These are phyloP conservation scores for Nesoenas mayeri DNA, from an alignment of 2,113 vertebrate genomes.

Conservation along the genomic window DNA sequence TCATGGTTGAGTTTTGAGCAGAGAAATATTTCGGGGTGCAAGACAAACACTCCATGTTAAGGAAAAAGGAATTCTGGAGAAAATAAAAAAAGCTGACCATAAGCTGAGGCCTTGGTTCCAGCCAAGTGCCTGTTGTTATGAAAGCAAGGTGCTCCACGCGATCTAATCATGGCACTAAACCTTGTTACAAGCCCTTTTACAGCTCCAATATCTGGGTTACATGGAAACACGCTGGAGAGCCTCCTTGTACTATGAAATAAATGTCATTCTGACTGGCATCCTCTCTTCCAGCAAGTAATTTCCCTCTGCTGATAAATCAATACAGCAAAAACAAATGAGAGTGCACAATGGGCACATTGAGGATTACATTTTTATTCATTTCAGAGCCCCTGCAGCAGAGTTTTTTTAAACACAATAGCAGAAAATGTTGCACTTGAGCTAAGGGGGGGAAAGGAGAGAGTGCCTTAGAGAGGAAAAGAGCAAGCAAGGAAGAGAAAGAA, in stretches of 20 bases:
- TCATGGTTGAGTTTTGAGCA: conserved; percentile 34
- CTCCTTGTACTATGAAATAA: conserved; percentile 81
- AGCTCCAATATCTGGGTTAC: conserved; percentile 82
- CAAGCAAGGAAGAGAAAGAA: background rate
- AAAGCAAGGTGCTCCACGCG: conserved; percentile 78
- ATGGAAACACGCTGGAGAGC: conserved; percentile 80
- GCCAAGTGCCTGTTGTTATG: conserved; percentile 76
- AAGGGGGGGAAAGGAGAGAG: background rate
- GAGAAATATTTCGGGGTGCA: conserved; percentile 30
- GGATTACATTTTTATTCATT: conserved; percentile 82
- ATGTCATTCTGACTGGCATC: conserved; percentile 84
- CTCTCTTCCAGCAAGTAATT: conserved; percentile 80
- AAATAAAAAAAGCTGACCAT: conserved; percentile 54
- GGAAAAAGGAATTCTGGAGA: background rate
- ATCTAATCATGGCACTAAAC: conserved; percentile 84
- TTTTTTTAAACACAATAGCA: conserved; percentile 76
- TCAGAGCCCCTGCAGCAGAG: conserved; percentile 77
- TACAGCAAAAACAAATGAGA: conserved; percentile 81
- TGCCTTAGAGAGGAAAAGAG: background rate
- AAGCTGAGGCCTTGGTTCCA: conserved; percentile 72
- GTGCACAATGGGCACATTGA: conserved; percentile 70
- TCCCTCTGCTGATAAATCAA: conserved; percentile 79
- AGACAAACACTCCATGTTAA: conserved; percentile 40
- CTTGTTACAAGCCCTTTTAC: conserved; percentile 83
- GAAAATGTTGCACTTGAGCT: conserved; percentile 76